Conservation (phyloP, 2,888 invertebrate species). For the Drosophila multiciliata region DNA sequence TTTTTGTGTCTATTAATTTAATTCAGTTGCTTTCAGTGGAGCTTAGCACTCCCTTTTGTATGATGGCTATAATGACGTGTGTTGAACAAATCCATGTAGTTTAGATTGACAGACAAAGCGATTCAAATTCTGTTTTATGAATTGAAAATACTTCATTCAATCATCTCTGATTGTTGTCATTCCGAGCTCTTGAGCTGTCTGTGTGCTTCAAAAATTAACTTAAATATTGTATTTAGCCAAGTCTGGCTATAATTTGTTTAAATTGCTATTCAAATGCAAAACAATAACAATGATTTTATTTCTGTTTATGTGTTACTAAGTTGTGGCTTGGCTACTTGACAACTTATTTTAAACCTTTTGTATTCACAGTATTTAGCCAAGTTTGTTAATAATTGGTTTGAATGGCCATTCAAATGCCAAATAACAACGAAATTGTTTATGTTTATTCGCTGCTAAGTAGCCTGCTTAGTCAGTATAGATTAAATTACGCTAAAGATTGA, state of each 20-base stretch:
- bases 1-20: slow-evolving; percentile 36
- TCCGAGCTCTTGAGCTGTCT: slow-evolving; percentile 6
- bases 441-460: slow-evolving; percentile 21
- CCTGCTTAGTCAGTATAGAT: slow-evolving; percentile 1
- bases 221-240: slow-evolving; percentile 32
- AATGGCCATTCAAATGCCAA: slow-evolving; percentile 25
- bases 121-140: slow-evolving; percentile 24
- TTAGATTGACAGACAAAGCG: slow-evolving; percentile 71
- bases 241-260: slow-evolving; percentile 22
- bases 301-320: slow-evolving; percentile 22
- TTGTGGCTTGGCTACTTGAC: slow-evolving; percentile 24
- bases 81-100: slow-evolving; percentile 32
- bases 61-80: slow-evolving; percentile 27
- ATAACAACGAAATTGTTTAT: slow-evolving; percentile 10
- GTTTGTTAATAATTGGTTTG: slow-evolving; percentile 23
- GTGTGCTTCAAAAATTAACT: slow-evolving; percentile 46
- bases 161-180: slow-evolving; percentile 33
- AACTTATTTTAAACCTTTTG: slow-evolving; percentile 39
- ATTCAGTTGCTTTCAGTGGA: slow-evolving; percentile 24
- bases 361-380: slow-evolving; percentile 24
- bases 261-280: slow-evolving; percentile 30
- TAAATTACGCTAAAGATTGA: slow-evolving; percentile 25
- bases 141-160: slow-evolving; percentile 23
- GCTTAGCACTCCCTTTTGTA: slow-evolving; percentile 31
- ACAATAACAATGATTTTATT: slow-evolving; percentile 17